Conservation (phyloP, 2,113 vertebrate genomes). For the Apteryx mantelli region DNA sequence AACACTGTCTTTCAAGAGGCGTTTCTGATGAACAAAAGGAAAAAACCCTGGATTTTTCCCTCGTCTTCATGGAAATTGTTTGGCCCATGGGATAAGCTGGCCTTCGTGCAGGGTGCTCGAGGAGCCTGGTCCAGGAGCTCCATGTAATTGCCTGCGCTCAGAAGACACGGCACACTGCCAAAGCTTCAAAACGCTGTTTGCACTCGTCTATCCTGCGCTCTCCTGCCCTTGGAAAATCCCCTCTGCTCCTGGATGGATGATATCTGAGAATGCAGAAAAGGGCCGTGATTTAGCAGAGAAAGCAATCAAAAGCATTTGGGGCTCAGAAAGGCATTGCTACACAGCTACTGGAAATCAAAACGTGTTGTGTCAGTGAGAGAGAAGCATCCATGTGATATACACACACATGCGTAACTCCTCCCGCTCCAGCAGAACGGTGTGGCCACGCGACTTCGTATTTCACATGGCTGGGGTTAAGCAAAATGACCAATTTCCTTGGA, state of each 20-base stretch:
- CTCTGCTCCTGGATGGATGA: neutral
- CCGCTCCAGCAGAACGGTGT: neutral
- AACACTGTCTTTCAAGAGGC: neutral
- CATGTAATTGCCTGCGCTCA: slow-evolving; percentile 2
- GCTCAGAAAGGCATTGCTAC: neutral
- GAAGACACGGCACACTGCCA: neutral
- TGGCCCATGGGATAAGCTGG: neutral
- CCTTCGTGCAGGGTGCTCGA: neutral
- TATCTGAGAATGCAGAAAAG: slow-evolving; percentile 7
- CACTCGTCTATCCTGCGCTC: neutral
- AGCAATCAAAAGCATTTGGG: neutral
- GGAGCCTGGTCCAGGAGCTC: neutral
- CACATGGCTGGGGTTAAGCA: slow-evolving; percentile 56
- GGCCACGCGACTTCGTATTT: slow-evolving; percentile 39
- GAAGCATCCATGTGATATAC: neutral
- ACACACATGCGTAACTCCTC: neutral
- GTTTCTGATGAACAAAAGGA: neutral
- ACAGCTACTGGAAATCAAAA: neutral
- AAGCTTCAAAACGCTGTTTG: neutral
- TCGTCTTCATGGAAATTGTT: neutral
- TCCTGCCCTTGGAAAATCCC: slow-evolving; percentile 13
- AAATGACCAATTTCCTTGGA: slow-evolving; percentile 66
- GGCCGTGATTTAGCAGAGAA: neutral
- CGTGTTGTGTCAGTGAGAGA: no score
- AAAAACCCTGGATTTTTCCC: neutral